phyloP scores from a whole-genome alignment of 2,888 invertebrate species.

The Autographa gamma region DNA sequence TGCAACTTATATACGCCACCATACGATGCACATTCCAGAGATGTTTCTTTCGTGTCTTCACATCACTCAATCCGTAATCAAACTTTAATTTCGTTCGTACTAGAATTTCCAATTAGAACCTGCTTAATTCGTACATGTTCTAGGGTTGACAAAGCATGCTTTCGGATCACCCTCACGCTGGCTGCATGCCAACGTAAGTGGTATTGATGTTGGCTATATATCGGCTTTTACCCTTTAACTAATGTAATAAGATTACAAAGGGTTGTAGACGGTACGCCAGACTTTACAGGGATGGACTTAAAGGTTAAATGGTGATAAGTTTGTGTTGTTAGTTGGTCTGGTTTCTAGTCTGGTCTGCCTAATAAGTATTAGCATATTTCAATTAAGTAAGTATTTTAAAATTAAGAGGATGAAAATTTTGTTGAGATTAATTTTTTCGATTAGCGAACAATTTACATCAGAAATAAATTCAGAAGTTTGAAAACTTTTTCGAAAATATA shows the following conservation, averaged over 20 bases:
- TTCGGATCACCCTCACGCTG: constrained; percentile 63
- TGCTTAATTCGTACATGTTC: constrained; percentile 30
- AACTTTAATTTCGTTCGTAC: constrained; percentile 16
- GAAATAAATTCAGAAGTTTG: too few relatives aligned
- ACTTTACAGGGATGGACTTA: constrained; percentile 69
- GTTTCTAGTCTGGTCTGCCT: too few relatives aligned
- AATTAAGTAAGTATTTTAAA: too few relatives aligned
- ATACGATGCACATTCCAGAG: too few relatives aligned
- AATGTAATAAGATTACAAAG: constrained; percentile 87
- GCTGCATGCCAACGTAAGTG: constrained; percentile 66
- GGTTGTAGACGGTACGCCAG: constrained; percentile 73
- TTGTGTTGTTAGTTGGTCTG: too few relatives aligned
- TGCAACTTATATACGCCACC: too few relatives aligned
- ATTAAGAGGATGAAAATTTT: too few relatives aligned
- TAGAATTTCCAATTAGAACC: constrained; percentile 49
- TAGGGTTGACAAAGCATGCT: constrained; percentile 56
- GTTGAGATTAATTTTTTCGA: too few relatives aligned
- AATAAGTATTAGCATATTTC: too few relatives aligned
- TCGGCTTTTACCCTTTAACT: constrained; percentile 84
- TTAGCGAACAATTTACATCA: too few relatives aligned
- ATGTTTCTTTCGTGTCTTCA: not conserved
- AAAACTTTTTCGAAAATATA: too few relatives aligned
- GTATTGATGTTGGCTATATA: constrained; percentile 78
- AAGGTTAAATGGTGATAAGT: not conserved
- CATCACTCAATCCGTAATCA: constrained; percentile 16